Evolutionary conservation across 2,797 vertebrate species (phyloP).

Genomic region (Danio tinwini): DNA sequence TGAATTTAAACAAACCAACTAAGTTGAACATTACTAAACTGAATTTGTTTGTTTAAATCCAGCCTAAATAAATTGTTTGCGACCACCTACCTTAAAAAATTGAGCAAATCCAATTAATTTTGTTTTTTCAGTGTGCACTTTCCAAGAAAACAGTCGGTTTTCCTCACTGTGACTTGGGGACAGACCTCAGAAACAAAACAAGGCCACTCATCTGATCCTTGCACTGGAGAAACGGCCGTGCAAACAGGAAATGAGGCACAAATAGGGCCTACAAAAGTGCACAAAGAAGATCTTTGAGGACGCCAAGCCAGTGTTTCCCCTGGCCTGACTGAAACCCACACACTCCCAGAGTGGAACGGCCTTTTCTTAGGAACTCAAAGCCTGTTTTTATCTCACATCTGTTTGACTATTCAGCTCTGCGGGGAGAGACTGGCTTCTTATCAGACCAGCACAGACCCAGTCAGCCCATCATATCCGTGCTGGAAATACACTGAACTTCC

Average conservation of each 20-base stretch:
- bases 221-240: slow-evolving; percentile 41
- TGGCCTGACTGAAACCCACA: slow-evolving; percentile 73
- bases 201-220: slow-evolving; percentile 44
- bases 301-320: slow-evolving; percentile 63
- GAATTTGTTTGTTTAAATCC: too few relatives aligned
- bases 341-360: slow-evolving; percentile 62
- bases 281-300: slow-evolving; percentile 83
- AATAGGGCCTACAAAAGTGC: slow-evolving; percentile 70
- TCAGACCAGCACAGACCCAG: slow-evolving; percentile 88
- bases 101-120: background rate
- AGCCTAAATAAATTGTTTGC: too few relatives aligned
- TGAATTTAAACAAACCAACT: too few relatives aligned
- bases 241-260: slow-evolving; percentile 75
- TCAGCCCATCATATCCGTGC: slow-evolving; percentile 83
- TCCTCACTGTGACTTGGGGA: slow-evolving; percentile 23
- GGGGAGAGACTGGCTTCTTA: slow-evolving; percentile 90
- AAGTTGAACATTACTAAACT: too few relatives aligned
- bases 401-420: slow-evolving; percentile 75
- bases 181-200: slow-evolving; percentile 36
- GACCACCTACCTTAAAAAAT: background rate
- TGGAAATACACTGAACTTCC: slow-evolving; percentile 84
- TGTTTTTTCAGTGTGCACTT: background rate
- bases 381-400: slow-evolving; percentile 84
- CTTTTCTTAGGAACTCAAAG: slow-evolving; percentile 69
- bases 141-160: slow-evolving; percentile 13